Evolutionary conservation across 2,113 vertebrate genomes (phyloP), one percentile per base, ranked within the genome.

Genomic region (Vimba vimba): DNA sequence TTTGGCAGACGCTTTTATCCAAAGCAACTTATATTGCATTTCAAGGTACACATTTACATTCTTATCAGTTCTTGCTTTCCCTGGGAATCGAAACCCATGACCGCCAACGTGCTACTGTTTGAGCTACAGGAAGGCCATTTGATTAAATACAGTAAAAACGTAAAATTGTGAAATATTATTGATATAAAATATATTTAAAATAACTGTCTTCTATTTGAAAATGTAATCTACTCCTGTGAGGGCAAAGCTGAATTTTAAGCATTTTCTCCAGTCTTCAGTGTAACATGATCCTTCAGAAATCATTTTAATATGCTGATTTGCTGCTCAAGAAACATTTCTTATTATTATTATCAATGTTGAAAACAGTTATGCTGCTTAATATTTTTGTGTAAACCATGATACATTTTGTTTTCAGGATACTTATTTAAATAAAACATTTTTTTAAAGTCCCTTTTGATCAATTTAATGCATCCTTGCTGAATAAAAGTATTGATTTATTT

Each of bases 221-320:
- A 73, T 43, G 2, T 71, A 39, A 71, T 71, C 43, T 12, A 71
- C 21, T 23, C 17, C 2, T 11, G 68, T 71, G 9, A n/a, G 6
- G 21, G 19, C 36, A 73, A 74, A 45, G 71, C 39, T 74, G 71
- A 74, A 69, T 39, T 69, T 39, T 69, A 1, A 21, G 9, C 66
- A 23, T 21, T 39, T 69, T 1, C 33, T 74, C 2, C 9, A 45
- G 4, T 45, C 39, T 73, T 43, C 11, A 45, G 10, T 6, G 23
- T 74, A 39, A 73, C 23, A n/a, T 39, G 33, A 69, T 39, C 33
- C 66, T 69, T 69, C 66, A 69, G 33, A 69, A 39, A 71, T 69
- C 33, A 39, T 39, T 71, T 2, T 12, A 39, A 43, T 15, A 47
- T 25, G 12, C 23, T n/a, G 9, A n/a, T 19, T 11, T 21, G 3